Evolutionary conservation across 2,888 invertebrate species (phyloP), one percentile per base, ranked within the genome.

Genomic region (Mimumesa dahlbomi): DNA sequence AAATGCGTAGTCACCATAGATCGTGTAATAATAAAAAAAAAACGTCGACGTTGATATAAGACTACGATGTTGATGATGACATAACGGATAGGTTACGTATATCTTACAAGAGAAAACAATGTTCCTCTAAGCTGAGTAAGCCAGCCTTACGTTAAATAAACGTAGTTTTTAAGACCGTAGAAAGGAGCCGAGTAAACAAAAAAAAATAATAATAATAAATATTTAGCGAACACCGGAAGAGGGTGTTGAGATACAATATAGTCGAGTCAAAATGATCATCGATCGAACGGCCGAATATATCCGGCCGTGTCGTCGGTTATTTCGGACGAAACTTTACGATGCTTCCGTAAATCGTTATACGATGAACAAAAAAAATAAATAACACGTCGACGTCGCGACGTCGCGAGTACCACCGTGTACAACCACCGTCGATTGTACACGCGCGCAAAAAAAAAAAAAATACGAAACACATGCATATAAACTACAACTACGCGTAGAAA

Each of bases 51-150:
- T 59, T 46, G 48, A 53, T 42, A 46, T 66, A 67, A 61, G 67
- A 65, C 63, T 68, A 70, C 64, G 46, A 65, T 48, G 67, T 62
- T 29, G 62, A 48, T 43, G 72, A 64, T 42, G 48, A 62, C 49
- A 42, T 65, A 75, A 72, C 42, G 52, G 63, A 63, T 80, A 80
- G 73, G 58, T 70, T 75, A 80, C 65, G 71, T 81, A 68, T 73
- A n/a, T n/a, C n/a, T 61, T 71, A 78, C 72, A 74, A 81, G 80
- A 84, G 86, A 85, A 87, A 88, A 88, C 85, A 85, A 89, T 88
- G 89, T 89, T 89, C 89, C 88, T 89, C 83, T 82, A 86, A 88
- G 88, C 87, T 87, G 86, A 89, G 85, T 85, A 88, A 87, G 88
- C 87, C 87, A 88, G 88, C 89, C 89, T 89, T 88, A 89, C 84